Conservation (phyloP, 2,888 invertebrate species). For the Agriopis marginaria region DNA sequence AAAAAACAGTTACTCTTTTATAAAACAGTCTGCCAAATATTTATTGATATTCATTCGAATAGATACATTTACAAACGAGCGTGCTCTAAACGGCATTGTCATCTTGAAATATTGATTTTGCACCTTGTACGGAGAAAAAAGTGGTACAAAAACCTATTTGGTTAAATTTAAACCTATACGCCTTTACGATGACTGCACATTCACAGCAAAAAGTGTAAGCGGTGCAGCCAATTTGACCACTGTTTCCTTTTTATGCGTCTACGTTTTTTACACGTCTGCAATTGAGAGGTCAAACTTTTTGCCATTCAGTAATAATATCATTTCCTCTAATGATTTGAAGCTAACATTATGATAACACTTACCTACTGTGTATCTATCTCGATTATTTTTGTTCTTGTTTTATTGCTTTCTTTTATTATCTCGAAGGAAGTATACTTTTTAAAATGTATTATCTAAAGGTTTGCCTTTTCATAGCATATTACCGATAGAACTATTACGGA, state of each 20-base stretch:
- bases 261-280: conserved; percentile 47
- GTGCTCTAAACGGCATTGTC: too few species aligned
- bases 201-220: conserved; percentile 18
- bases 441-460: too few species aligned
- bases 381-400: too few species aligned
- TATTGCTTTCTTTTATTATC: too few species aligned
- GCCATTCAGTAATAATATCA: conserved; percentile 29
- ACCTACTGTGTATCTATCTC: background rate
- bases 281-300: conserved; percentile 37
- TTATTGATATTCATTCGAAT: too few species aligned
- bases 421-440: too few species aligned
- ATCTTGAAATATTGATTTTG: background rate
- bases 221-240: conserved; percentile 22
- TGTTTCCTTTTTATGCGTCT: conserved; percentile 44
- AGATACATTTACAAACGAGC: too few species aligned
- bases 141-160: background rate
- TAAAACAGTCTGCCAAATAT: too few species aligned
- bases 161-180: conserved; percentile 14
- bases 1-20: too few species aligned
- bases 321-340: conserved; percentile 11
- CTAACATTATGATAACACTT: background rate
- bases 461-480: too few species aligned
- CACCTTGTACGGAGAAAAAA: background rate
- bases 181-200: conserved; percentile 27
- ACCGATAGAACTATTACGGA: too few species aligned